phyloP scores from a whole-genome alignment of 2,113 vertebrate genomes.

The human (Homo sapiens) region GRCh38 chr15:70616501-70617000 shows the following conservation, averaged over 20 bases:
- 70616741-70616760: neutral
- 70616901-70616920: neutral
- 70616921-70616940: too few species aligned
- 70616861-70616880: too few species aligned
- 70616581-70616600: too few species aligned
- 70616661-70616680: neutral
- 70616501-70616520: too few species aligned
- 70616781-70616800: neutral
- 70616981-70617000: neutral
- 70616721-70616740: neutral
- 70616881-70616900: neutral
- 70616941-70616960: neutral
- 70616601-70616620: too few species aligned
- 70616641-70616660: too few species aligned
- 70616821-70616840: neutral
- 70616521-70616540: too few species aligned
- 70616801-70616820: neutral
- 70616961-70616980: neutral
- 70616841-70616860: neutral
- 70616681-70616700: neutral
- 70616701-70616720: neutral
- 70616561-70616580: too few species aligned
- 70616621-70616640: too few species aligned
- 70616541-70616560: too few species aligned
- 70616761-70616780: neutral